Conservation (phyloP, 2,888 invertebrate species). For the Congeria kusceri region DNA sequence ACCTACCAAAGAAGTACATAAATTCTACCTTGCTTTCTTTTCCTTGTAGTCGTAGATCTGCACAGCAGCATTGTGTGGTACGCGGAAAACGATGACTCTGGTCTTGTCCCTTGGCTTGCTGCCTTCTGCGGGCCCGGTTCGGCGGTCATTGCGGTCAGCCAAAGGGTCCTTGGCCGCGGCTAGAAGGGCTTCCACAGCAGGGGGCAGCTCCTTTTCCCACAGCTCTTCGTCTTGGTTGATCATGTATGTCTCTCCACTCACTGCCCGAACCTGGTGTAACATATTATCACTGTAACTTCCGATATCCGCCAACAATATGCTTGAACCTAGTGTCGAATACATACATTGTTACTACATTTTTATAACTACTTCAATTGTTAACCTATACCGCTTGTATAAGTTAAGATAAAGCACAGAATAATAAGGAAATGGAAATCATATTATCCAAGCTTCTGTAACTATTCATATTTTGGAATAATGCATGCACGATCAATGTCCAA, state of each 20-base stretch:
- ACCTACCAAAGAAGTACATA: too few relatives aligned
- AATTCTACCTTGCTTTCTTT: slow-evolving; percentile 85
- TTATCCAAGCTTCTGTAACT: too few relatives aligned
- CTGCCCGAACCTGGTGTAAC: slow-evolving; percentile 83
- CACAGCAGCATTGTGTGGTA: slow-evolving; percentile 87
- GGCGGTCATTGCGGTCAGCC: slow-evolving; percentile 84
- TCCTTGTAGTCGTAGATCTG: slow-evolving; percentile 87
- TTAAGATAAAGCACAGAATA: too few relatives aligned
- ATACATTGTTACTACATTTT: too few relatives aligned
- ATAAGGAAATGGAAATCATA: too few relatives aligned
- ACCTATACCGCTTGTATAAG: too few relatives aligned
- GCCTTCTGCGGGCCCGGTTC: slow-evolving; percentile 32
- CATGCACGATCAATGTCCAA: too few relatives aligned
- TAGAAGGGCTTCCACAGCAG: slow-evolving; percentile 84
- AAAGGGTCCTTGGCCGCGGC: slow-evolving; percentile 84
- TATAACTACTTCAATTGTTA: too few relatives aligned
- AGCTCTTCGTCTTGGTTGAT: slow-evolving; percentile 86
- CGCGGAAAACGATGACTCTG: slow-evolving; percentile 85
- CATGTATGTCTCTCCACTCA: slow-evolving; percentile 87
- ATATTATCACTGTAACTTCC: too few relatives aligned
- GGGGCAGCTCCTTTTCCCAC: slow-evolving; percentile 85
- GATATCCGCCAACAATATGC: too few relatives aligned
- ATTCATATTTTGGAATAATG: too few relatives aligned
- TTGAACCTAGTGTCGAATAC: too few relatives aligned
- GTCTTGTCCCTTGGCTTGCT: slow-evolving; percentile 81